Conservation (phyloP, 2,113 vertebrate species). For the Nothocercus julius region DNA sequence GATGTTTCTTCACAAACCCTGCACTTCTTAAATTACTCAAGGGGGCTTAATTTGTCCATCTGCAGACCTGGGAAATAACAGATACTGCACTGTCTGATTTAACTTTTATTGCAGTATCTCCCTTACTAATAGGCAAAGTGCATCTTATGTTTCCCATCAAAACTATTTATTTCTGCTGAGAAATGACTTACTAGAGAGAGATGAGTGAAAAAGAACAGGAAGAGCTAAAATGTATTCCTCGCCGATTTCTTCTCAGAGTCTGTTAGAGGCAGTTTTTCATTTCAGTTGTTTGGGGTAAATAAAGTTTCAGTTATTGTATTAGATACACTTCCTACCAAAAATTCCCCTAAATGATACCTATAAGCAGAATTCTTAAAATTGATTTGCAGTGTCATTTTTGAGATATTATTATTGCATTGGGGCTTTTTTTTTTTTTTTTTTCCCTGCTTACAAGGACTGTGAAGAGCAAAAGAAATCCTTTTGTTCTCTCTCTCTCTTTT, state of each 20-base stretch:
- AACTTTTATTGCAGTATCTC: background rate
- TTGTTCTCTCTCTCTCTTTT: too few species aligned
- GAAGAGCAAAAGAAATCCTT: background rate
- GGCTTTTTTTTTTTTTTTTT: background rate
- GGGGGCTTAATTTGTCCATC: background rate
- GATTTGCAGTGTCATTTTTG: background rate
- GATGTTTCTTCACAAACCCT: conserved; percentile 3
- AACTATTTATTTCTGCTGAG: conserved; percentile 11
- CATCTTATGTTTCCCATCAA: conserved; percentile 18
- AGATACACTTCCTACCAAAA: conserved; percentile 4
- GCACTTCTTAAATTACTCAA: conserved; percentile 52
- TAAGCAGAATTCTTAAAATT: background rate
- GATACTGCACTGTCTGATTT: background rate
- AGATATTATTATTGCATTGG: background rate
- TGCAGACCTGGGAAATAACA: conserved; percentile 42
- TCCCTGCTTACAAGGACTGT: background rate
- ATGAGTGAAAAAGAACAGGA: conserved; percentile 22
- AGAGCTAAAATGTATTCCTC: background rate
- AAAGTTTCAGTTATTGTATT: conserved; percentile 18
- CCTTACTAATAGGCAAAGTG: background rate
- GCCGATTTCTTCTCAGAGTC: conserved; percentile 7
- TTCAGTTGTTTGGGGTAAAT: conserved; percentile 42
- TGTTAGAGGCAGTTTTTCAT: background rate
- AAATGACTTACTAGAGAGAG: background rate
- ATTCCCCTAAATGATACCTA: background rate